These are phyloP conservation scores for Brenthis hecate DNA, from an alignment of 2,888 invertebrate genomes.

Conservation along the genomic window DNA sequence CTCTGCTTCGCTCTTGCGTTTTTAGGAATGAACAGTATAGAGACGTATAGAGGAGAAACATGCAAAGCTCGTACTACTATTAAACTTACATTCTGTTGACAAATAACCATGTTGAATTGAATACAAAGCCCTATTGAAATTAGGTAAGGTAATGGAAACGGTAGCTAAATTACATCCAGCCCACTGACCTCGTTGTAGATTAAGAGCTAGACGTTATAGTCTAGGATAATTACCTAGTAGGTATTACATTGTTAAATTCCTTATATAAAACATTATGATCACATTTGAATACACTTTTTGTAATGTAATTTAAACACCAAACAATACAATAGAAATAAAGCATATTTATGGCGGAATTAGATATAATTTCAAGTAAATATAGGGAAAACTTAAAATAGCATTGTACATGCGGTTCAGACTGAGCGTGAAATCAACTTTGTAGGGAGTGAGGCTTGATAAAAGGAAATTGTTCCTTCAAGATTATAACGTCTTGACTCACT, in stretches of 20 bases:
- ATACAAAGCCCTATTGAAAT: conserved; percentile 8
- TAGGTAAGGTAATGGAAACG: conserved; percentile 11
- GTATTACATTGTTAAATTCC: conserved; percentile 5
- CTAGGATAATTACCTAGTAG: conserved; percentile 10
- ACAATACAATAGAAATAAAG: too few relatives aligned
- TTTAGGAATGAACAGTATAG: not conserved
- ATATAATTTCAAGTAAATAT: conserved; percentile 13
- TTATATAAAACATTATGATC: not conserved
- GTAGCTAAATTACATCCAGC: conserved; percentile 17
- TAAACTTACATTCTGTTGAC: not conserved
- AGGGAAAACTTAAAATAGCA: conserved; percentile 16
- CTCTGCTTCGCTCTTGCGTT: not conserved
- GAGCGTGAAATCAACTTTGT: conserved; percentile 23
- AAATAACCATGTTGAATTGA: not conserved
- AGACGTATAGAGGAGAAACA: not conserved
- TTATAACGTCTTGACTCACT: conserved; percentile 15
- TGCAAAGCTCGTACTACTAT: too few relatives aligned
- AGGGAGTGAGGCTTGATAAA: conserved; percentile 10
- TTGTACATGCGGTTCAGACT: conserved; percentile 16
- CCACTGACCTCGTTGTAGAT: conserved; percentile 14
- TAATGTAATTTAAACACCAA: too few relatives aligned
- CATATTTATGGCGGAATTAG: too few relatives aligned
- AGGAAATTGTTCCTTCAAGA: conserved; percentile 23
- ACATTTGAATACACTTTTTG: not conserved
- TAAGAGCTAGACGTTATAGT: conserved; percentile 12